Evolutionary conservation across 2,797 vertebrate genomes (phyloP).

Genomic region (Tokudaia muenninki): DNA sequence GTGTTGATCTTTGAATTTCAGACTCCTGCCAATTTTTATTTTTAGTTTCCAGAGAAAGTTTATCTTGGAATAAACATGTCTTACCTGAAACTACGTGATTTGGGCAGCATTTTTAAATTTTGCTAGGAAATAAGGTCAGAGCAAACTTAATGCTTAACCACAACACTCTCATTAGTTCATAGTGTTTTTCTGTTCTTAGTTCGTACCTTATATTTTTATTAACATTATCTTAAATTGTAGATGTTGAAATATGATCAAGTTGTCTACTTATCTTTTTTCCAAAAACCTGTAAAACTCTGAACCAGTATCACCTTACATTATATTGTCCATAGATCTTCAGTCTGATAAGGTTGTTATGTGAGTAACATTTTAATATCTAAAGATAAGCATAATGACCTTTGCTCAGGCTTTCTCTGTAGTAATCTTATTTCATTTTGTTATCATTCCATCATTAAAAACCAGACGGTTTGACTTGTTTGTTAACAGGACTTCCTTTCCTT

Average conservation of each 20-base stretch:
- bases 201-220: slow-evolving; percentile 54
- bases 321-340: background rate
- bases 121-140: slow-evolving; percentile 46
- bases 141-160: slow-evolving; percentile 54
- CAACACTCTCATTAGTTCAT: slow-evolving; percentile 42
- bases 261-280: background rate
- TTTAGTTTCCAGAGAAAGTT: slow-evolving; percentile 53
- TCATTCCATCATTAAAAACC: background rate
- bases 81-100: slow-evolving; percentile 11
- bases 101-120: slow-evolving; percentile 8
- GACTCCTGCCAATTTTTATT: slow-evolving; percentile 1
- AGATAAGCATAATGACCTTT: slow-evolving; percentile 35
- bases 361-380: background rate
- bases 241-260: slow-evolving; percentile 8
- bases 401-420: slow-evolving; percentile 25
- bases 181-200: slow-evolving; percentile 27
- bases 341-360: slow-evolving; percentile 22
- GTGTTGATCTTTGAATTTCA: slow-evolving; percentile 59
- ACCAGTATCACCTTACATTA: background rate
- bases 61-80: slow-evolving; percentile 21
- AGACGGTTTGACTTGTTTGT: background rate
- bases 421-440: slow-evolving; percentile 39
- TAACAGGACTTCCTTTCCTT: background rate
- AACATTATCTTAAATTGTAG: background rate
- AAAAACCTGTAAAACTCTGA: slow-evolving; percentile 2